Evolutionary conservation across 2,888 invertebrate species (phyloP).

Genomic region (Malacosoma neustria): DNA sequence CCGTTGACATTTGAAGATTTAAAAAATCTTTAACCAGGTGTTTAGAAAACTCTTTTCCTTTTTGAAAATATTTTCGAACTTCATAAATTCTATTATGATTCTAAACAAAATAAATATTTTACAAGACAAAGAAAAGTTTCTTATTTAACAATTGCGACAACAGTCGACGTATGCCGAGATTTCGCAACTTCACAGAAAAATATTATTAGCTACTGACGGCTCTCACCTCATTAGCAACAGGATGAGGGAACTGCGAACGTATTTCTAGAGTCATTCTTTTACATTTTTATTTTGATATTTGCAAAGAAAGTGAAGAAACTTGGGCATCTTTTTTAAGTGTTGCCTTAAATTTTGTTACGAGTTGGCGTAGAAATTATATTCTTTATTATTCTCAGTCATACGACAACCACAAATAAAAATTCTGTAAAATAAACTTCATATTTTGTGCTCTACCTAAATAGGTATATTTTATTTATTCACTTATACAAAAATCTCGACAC

Average conservation of each 20-base stretch:
- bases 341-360: background rate
- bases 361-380: too few relatives aligned
- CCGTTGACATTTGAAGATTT: too few relatives aligned
- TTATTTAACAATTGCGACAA: background rate
- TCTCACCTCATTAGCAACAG: conserved; percentile 2
- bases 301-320: background rate
- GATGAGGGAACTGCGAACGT: background rate
- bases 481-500: background rate
- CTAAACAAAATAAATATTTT: too few relatives aligned
- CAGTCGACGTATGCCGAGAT: background rate
- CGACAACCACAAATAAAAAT: too few relatives aligned
- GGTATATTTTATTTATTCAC: too few relatives aligned
- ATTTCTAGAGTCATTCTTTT: background rate
- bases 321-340: background rate
- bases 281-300: background rate
- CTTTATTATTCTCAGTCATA: too few relatives aligned
- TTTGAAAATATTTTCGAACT: too few relatives aligned
- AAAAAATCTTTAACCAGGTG: too few relatives aligned
- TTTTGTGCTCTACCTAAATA: too few relatives aligned
- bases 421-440: too few relatives aligned
- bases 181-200: background rate
- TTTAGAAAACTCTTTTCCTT: too few relatives aligned
- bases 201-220: conserved; percentile 8
- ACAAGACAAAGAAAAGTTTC: background rate
- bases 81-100: too few relatives aligned